Base-by-base conservation (phyloP, 1,140 invertebrate species). In the Holcopasites calliopsidis region DNA sequence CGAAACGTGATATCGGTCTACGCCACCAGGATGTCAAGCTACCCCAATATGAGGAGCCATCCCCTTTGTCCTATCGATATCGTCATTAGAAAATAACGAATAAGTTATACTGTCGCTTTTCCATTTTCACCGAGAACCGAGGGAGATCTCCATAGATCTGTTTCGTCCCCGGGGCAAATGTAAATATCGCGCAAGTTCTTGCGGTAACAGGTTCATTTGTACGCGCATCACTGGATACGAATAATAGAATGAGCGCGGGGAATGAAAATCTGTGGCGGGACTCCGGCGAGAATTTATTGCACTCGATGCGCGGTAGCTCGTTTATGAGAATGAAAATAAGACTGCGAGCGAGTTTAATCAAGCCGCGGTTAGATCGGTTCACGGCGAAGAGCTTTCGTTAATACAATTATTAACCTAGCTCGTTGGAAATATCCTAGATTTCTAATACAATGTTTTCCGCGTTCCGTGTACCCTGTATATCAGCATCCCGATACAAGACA, bases 171-270 rank as follows among this genome's bases (percentile, higher is more conserved):
- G 28, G 49, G 50, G 62, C 21, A 18, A 55, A 74, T 57, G 62
- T 57, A 66, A 74, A 74, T 66, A 42, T 26, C 21, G 2, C 35
- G 49, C 31, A 21, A 35, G 40, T 64, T 38, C 50, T 50, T 33
- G n/a, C 71, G 47, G 47, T 42, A 54, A 54, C 50, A 55, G 40
- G 50, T 74, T 74, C 71, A 47, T 74, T 74, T 74, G 62, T 66
- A 54, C 71, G 28, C 1, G 8, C 31, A 49, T 49, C 42, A 18
- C 18, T 3, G 13, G 26, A 28, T 16, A 18, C 21, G 47, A 72
- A 72, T 52, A 62, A 73, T 21, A 26, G 38, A 55, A 64, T 35
- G 8, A 31, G 28, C 38, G 7, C 2, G 10, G 3, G 8, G 50
- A 11, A 65, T 35, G 50, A 55, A 64, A 74, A 57, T 57, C 49